These are phyloP conservation scores for Epinephelus coioides DNA, from an alignment of 2,797 vertebrate species.

Conservation along the genomic window DNA sequence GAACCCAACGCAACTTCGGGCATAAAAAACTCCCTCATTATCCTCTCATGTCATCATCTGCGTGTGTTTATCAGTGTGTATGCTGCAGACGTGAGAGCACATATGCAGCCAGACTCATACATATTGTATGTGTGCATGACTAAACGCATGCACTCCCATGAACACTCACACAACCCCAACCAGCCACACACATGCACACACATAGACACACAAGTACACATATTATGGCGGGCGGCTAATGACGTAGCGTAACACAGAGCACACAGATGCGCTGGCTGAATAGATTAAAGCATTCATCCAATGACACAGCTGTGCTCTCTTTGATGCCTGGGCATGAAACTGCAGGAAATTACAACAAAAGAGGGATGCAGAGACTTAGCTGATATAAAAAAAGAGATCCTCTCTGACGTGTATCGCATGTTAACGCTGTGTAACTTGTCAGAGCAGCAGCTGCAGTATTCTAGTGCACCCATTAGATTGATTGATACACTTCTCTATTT, in stretches of 20 bases:
- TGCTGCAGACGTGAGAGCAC: constrained; percentile 20
- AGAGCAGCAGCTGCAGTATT: constrained; percentile 59
- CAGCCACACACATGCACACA: constrained; percentile 19
- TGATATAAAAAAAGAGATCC: constrained; percentile 45
- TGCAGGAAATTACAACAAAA: constrained; percentile 76
- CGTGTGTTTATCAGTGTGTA: constrained; percentile 20
- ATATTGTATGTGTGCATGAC: constrained; percentile 33
- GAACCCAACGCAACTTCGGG: constrained; percentile 32
- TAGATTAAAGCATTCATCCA: constrained; percentile 78
- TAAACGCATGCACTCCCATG: constrained; percentile 35
- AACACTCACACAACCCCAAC: constrained; percentile 24
- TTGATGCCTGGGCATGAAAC: constrained; percentile 77
- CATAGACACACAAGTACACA: constrained; percentile 7
- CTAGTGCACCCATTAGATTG: constrained; percentile 30
- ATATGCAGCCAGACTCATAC: constrained; percentile 11
- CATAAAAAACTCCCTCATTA: constrained; percentile 53
- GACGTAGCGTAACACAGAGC: constrained; percentile 67
- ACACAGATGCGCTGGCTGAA: constrained; percentile 76
- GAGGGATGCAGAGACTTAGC: constrained; percentile 56
- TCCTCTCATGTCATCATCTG: constrained; percentile 33
- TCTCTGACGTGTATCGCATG: constrained; percentile 53
- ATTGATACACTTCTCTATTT: constrained; percentile 35
- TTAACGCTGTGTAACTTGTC: constrained; percentile 50
- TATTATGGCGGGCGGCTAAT: constrained; percentile 50
- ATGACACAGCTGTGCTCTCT: constrained; percentile 78